Conservation (phyloP, 1,140 invertebrate species). For the Vanessa tameamea region DNA sequence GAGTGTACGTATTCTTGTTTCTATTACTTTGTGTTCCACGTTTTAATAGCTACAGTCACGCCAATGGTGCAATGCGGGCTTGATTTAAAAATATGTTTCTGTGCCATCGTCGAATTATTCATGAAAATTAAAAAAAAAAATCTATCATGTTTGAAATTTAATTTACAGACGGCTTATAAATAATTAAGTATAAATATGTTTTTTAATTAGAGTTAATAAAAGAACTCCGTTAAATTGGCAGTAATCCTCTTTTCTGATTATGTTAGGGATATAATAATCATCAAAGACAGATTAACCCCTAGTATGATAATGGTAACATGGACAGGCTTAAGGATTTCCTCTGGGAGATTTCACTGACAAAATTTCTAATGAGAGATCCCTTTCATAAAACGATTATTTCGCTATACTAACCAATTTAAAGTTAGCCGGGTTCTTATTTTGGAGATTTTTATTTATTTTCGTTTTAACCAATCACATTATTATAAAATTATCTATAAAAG, state of each 20-base stretch:
- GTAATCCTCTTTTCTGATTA: background rate
- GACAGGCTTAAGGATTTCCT: slow-evolving; percentile 5
- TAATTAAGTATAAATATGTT: background rate
- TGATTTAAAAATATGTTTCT: background rate
- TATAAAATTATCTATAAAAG: too few species aligned
- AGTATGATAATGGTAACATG: slow-evolving; percentile 2
- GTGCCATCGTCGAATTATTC: background rate
- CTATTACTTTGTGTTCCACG: background rate
- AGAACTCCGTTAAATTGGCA: background rate
- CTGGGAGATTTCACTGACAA: background rate
- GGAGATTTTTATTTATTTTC: too few species aligned
- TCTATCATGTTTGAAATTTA: background rate
- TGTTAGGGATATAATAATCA: background rate
- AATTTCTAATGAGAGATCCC: slow-evolving; percentile 15
- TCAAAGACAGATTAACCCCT: slow-evolving; percentile 7
- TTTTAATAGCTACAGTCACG: background rate
- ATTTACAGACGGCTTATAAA: background rate
- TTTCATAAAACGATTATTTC: background rate
- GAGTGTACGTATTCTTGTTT: background rate
- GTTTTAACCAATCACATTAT: too few species aligned
- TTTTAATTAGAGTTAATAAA: background rate
- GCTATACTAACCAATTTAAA: too few species aligned
- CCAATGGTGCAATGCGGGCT: slow-evolving; percentile 4
- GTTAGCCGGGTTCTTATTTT: too few species aligned
- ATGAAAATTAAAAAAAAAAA: background rate